Conservation (phyloP, 2,113 vertebrate genomes). For the Ahaetulla prasina region DNA sequence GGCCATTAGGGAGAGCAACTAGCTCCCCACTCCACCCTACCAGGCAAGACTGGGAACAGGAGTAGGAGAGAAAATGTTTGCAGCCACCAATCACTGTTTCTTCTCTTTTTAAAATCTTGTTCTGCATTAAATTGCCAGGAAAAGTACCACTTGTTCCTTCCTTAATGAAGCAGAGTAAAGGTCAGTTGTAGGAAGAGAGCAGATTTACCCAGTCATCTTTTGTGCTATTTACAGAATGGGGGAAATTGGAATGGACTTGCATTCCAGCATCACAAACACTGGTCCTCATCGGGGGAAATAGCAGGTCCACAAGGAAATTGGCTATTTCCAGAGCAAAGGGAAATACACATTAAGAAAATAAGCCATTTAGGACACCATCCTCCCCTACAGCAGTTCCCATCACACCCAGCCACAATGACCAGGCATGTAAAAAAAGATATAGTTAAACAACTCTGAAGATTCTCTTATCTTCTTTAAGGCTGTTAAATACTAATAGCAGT, state of each 20-base stretch:
- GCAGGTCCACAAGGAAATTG: not conserved
- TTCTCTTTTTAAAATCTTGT: not conserved
- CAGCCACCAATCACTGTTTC: not conserved
- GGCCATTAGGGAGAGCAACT: not conserved
- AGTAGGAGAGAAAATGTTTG: not conserved
- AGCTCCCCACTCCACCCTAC: rapidly evolving
- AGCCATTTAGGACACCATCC: not conserved
- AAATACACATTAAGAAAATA: not conserved
- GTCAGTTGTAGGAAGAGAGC: not conserved
- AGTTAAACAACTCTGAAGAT: not conserved
- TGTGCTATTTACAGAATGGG: not conserved
- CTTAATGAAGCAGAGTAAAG: not conserved
- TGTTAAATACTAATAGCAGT: not conserved
- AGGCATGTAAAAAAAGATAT: not conserved
- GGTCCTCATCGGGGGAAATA: not conserved
- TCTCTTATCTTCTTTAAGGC: not conserved
- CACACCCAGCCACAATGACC: not conserved
- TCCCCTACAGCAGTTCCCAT: not conserved
- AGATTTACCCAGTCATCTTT: not conserved
- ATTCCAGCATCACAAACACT: not conserved
- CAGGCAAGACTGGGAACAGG: not conserved
- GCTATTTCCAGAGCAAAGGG: not conserved
- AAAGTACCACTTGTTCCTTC: not conserved
- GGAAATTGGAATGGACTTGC: not conserved
- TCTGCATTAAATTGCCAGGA: not conserved